Base-by-base conservation (phyloP, 2,797 vertebrate species). In the Anomalospiza imberbis region DNA sequence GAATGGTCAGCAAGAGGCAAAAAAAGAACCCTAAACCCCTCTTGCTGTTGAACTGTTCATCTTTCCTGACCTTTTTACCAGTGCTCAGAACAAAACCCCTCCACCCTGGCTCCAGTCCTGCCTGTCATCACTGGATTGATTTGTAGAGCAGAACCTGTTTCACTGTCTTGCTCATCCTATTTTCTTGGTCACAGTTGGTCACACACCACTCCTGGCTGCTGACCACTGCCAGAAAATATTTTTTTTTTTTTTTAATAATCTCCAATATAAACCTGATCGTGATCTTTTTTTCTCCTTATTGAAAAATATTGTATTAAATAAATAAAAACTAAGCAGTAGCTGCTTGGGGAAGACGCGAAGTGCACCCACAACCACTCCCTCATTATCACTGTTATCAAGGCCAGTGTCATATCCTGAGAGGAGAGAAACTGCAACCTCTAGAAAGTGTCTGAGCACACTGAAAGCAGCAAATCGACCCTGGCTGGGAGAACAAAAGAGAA, bases 131-230 rank as follows among this genome's bases (percentile, higher is more conserved):
- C 17, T 9, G 32, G 53, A 54, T 51, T 74, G 85, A 96, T 95
- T 73, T 91, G 61, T 87, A 85, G 85, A 91, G 68, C 85, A 45
- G 25, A 87, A 63, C 15, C 71, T 16, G 29, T 57, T 76, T 67
- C 50, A 17, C 60, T 60, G 48, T 73, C 94, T 85, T 38, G 6
- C 94, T 89, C 17, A 0, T 83, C 88, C 90, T 86, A 93, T 94
- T 95, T 96, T 68, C 94, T 90, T 75, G 89, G 91, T 96, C 89
- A 94, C 88, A 93, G 68, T 58, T 80, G 87, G 73, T 65, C 90
- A 97, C 48, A 97, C 88, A 93, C 17, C n/a, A 47, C 74, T 93
- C 60, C 72, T 80, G 58, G 12, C 91, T 93, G 36, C 16, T 85
- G 80, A 85, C 55, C 85, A 82, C 32, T 53, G 63, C 58, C 60